phyloP scores from a whole-genome alignment of 2,797 vertebrate species.

The Arremon aurantiirostris region DNA sequence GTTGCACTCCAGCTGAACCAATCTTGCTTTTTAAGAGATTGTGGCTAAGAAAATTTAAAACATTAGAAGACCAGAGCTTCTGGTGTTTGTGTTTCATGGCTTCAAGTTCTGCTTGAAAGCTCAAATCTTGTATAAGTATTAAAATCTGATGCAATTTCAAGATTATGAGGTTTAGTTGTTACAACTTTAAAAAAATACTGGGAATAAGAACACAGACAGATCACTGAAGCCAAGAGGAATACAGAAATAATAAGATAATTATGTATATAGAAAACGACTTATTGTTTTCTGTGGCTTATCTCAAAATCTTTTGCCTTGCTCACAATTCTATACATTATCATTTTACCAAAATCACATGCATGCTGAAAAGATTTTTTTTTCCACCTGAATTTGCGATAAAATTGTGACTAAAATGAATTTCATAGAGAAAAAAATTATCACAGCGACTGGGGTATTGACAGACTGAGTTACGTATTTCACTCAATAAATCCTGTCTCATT shows the following conservation, averaged over 20 bases:
- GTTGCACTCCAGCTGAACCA: neutral
- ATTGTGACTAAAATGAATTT: neutral
- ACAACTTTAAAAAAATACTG: neutral
- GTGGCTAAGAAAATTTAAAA: neutral
- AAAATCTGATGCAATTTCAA: neutral
- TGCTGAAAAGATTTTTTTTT: neutral
- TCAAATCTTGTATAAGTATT: neutral
- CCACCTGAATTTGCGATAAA: neutral
- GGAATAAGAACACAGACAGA: neutral
- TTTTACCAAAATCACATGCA: neutral
- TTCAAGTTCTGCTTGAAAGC: neutral
- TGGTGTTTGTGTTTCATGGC: neutral
- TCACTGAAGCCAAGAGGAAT: neutral
- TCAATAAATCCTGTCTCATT: neutral
- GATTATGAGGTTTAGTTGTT: neutral
- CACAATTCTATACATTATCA: neutral
- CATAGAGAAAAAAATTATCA: neutral
- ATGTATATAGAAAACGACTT: neutral
- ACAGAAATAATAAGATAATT: neutral
- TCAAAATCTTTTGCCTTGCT: neutral
- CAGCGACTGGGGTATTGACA: neutral
- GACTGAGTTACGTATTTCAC: neutral
- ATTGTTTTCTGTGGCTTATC: neutral
- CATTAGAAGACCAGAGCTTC: neutral
- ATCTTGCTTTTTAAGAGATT: neutral